A percentile compares a stretch with the other conserved stretches of the same genome.
Conservation (phyloP, 2,888 invertebrate genomes). For the Phaonia tiefii region DNA sequence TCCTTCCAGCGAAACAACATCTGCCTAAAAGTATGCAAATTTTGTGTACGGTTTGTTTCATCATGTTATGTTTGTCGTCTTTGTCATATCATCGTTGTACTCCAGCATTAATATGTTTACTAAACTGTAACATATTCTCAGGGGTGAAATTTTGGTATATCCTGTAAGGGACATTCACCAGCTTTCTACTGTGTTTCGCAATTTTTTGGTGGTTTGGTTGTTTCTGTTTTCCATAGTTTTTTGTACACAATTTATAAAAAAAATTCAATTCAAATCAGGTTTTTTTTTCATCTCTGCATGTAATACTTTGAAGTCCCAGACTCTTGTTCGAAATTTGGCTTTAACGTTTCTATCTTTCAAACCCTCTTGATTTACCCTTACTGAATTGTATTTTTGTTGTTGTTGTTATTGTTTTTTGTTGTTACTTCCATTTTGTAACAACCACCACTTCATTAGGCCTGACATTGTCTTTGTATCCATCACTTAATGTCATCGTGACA, state of each 20-base stretch:
- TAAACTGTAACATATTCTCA: conserved; percentile 53
- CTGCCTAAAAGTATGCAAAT: background rate
- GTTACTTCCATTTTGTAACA: conserved; percentile 23
- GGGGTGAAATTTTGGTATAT: conserved; percentile 29
- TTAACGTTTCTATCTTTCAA: conserved; percentile 7
- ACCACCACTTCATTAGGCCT: conserved; percentile 48
- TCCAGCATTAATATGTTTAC: conserved; percentile 26
- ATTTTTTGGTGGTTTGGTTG: no score
- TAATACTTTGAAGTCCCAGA: no score
- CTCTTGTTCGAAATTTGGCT: background rate
- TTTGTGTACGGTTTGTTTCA: background rate
- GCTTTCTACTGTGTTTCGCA: no score
- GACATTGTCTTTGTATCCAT: conserved; percentile 41
- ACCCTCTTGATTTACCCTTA: conserved; percentile 25
- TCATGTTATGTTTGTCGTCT: background rate
- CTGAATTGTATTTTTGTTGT: no score
- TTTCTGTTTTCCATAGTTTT: background rate
- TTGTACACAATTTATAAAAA: conserved; percentile 11
- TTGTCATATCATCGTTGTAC: background rate
- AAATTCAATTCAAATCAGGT: background rate
- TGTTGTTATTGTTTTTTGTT: conserved; percentile 18
- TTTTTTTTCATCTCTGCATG: no score
- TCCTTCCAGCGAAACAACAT: no score
- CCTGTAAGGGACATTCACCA: background rate
- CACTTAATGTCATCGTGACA: conserved; percentile 31